Evolutionary conservation across 2,113 vertebrate species (phyloP).

Genomic region (Anarhynchus alexandrinus): DNA sequence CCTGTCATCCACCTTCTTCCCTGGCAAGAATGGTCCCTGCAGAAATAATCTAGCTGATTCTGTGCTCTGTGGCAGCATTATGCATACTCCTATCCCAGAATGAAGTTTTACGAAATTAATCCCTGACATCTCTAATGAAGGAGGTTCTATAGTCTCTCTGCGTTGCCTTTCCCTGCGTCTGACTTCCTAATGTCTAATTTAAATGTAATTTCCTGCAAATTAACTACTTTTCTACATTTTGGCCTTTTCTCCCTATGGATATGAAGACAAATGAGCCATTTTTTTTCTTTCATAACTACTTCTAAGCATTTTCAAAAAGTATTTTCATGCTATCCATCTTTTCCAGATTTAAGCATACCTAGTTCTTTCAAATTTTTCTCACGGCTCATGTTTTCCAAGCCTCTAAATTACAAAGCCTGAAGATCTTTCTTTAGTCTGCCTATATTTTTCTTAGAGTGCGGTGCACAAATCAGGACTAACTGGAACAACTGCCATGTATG

Average conservation of each 20-base stretch:
- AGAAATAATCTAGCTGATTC: not conserved
- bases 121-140: not conserved
- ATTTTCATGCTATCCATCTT: not conserved
- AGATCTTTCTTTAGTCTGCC: not conserved
- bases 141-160: not conserved
- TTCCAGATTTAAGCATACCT: not conserved
- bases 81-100: not conserved
- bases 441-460: not conserved
- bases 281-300: not conserved
- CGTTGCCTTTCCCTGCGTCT: not conserved
- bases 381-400: not conserved
- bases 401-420: not conserved
- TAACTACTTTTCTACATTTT: slow-evolving; percentile 22
- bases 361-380: not conserved
- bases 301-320: not conserved
- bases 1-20: not conserved
- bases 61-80: not conserved
- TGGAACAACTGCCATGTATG: not conserved
- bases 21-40: not conserved
- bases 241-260: not conserved
- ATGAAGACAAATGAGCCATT: not conserved
- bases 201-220: slow-evolving; percentile 36
- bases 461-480: not conserved
- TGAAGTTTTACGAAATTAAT: not conserved
- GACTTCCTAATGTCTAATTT: slow-evolving; percentile 24